Base-by-base conservation (phyloP, 2,888 invertebrate species). In the Parelbella ahira region DNA sequence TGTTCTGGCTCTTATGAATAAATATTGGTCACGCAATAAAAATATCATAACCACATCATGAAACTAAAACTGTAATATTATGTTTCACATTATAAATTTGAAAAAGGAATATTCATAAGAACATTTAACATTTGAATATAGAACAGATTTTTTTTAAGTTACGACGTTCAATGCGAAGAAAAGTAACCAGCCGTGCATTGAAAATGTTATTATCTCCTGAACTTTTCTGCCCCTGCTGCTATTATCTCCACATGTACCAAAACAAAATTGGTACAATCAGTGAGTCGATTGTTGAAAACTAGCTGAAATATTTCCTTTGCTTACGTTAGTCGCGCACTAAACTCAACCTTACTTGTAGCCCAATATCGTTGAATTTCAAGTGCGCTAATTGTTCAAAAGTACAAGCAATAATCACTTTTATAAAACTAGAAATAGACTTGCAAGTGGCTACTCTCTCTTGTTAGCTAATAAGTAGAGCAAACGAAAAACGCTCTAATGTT, bases 241-340 rank as follows among this genome's bases (percentile, higher is more conserved):
- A 42, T 42, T 42, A 34, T 28, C 41, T 15, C 19, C 12, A 34
- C 27, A 42, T 34, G 28, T 34, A 42, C 33, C 20, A 42, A 42
- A 34, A 42, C 34, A 42, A 42, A 42, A 34, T 42, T 34, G 33
- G 34, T 25, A 42, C 41, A 42, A 42, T 42, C 41, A 42, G 41
- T 12, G 21, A 42, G 10, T 34, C 34, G 34, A 28, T 41, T 41
- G 25, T 32, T 39, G 39, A 39, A 33, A 33, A 32, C 13, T 8
- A 20, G 20, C 27, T 33, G 11, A 27, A 38, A 39, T 32, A 33
- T 20, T 10, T 10, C 15, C 11, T 9, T 18, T 2, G 23, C 15
- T 13, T 6, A 3, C 6, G 13, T 1, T 3, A 13, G 1, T 2
- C n/a, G 1, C 30, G 24, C 12, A 1, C n/a, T 4, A 21, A 41